Percentiles rank a stretch among this genome's conserved stretches.
phyloP scores from a whole-genome alignment of 2,113 vertebrate species.

The Edolisoma coerulescens region DNA sequence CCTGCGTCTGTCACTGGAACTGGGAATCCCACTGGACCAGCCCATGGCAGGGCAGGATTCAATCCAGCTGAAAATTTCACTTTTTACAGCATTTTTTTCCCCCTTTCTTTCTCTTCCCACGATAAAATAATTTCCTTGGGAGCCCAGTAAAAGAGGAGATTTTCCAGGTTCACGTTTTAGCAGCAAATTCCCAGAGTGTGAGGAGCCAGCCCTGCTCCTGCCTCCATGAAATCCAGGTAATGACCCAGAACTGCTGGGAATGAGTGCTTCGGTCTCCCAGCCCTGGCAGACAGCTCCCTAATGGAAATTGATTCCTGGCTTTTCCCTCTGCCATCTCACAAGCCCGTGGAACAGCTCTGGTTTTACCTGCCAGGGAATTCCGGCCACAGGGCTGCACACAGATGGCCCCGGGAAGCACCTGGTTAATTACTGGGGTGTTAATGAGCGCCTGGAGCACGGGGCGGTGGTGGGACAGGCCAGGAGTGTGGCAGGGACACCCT shows the following conservation, averaged over 20 bases:
- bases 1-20: background rate
- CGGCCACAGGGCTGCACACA: background rate
- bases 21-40: background rate
- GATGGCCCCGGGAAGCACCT: background rate
- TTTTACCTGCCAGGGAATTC: background rate
- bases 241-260: conserved; percentile 48
- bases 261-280: conserved; percentile 32
- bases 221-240: conserved; percentile 44
- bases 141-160: background rate
- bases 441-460: accelerated
- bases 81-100: background rate
- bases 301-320: conserved; percentile 52
- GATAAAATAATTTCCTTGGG: background rate
- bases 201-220: conserved; percentile 1
- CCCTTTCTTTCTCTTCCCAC: background rate
- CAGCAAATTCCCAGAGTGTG: background rate
- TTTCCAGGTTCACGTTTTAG: background rate
- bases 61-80: background rate
- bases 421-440: background rate
- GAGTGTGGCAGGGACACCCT: background rate
- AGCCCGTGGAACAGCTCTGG: background rate
- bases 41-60: background rate
- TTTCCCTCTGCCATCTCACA: background rate
- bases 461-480: background rate
- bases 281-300: background rate